These are phyloP conservation scores for Ranitomeya variabilis DNA, from an alignment of 2,113 vertebrate species.

Conservation along the genomic window DNA sequence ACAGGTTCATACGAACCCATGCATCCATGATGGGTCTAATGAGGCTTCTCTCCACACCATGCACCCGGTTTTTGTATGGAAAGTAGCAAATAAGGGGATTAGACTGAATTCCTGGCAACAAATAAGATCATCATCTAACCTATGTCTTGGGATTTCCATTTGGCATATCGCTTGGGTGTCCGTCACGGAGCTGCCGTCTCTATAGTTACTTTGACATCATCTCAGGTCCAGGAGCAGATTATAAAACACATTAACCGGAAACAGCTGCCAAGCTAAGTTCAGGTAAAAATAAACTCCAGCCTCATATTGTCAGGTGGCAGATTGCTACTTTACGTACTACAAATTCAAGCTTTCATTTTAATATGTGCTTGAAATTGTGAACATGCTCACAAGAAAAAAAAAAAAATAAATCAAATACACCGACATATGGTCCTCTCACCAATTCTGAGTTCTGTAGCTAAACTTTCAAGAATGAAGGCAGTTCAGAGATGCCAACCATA, in stretches of 20 bases:
- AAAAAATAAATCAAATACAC: conserved; percentile 41
- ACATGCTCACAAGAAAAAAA: conserved; percentile 39
- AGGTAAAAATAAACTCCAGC: neutral
- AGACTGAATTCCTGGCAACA: neutral
- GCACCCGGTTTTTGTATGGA: neutral
- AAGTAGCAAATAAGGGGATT: neutral
- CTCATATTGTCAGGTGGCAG: conserved; percentile 31
- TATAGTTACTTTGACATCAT: conserved; percentile 46
- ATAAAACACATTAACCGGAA: conserved; percentile 27
- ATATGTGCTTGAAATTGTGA: conserved; percentile 54
- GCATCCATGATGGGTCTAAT: too few relatives aligned
- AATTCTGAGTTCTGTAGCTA: neutral
- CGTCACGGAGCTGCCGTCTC: neutral
- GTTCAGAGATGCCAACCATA: conserved; percentile 47
- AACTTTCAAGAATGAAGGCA: conserved; percentile 45
- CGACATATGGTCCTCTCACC: neutral
- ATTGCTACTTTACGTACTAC: neutral
- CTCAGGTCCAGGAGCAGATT: conserved; percentile 22
- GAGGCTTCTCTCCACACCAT: too few relatives aligned
- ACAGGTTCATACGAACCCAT: too few relatives aligned
- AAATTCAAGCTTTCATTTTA: conserved; percentile 39
- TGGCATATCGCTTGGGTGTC: neutral
- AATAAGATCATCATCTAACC: neutral
- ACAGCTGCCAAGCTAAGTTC: conserved; percentile 37
- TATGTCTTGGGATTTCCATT: neutral